phyloP scores from a whole-genome alignment of 2,888 invertebrate genomes.

The Dicranocentrus wangi region DNA sequence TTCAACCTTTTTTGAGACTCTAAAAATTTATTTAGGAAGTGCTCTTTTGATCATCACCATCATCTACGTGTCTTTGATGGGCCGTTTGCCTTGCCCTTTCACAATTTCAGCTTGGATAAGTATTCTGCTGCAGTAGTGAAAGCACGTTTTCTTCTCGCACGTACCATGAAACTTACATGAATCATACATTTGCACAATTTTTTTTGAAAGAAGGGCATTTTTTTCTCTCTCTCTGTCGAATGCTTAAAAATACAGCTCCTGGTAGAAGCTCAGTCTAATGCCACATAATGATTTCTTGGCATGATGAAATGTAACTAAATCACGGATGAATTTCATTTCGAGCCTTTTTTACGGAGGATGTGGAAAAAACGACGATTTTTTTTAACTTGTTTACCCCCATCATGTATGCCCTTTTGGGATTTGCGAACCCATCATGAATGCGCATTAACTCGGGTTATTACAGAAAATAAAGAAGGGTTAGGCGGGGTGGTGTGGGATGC shows the following conservation, averaged over 20 bases:
- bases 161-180: conserved; percentile 45
- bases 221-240: too few species aligned
- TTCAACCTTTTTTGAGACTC: neutral
- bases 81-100: conserved; percentile 23
- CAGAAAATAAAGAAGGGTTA: neutral
- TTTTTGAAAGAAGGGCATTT: conserved; percentile 8
- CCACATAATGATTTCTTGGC: conserved; percentile 18
- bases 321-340: conserved; percentile 12
- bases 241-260: too few species aligned
- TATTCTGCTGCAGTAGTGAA: conserved; percentile 28
- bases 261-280: neutral
- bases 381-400: too few species aligned
- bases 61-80: conserved; percentile 10
- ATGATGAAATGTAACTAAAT: conserved; percentile 20
- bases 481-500: neutral
- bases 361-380: too few species aligned
- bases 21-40: conserved; percentile 7
- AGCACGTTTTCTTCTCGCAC: conserved; percentile 51
- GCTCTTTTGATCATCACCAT: neutral
- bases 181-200: conserved; percentile 41
- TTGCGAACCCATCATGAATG: too few species aligned
- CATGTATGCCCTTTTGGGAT: too few species aligned
- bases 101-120: conserved; percentile 1
- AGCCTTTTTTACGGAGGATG: too few species aligned
- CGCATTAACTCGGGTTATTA: neutral